A percentile compares a stretch with the other conserved stretches of the same genome.
Conservation (phyloP, 2,797 vertebrate genomes). For the Eulemur coronatus region DNA sequence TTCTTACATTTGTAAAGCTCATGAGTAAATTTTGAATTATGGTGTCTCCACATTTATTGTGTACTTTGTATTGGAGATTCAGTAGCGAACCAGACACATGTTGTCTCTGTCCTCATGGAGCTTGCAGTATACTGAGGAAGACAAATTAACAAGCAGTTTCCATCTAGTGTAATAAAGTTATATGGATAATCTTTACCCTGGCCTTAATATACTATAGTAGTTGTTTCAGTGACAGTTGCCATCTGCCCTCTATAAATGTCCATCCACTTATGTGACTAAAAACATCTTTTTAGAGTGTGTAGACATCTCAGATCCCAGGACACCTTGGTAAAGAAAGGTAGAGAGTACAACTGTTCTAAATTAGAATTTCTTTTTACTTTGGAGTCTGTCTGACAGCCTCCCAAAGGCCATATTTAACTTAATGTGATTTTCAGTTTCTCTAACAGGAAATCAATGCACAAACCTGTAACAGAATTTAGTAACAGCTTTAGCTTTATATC, state of each 20-base stretch:
- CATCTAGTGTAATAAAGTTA: no score
- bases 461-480: background rate
- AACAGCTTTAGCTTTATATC: background rate
- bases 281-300: background rate
- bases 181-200: background rate
- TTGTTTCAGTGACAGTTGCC: background rate
- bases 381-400: background rate
- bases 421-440: background rate
- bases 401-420: background rate
- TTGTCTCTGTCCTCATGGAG: background rate
- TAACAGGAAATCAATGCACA: background rate
- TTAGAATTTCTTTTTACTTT: background rate
- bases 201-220: background rate
- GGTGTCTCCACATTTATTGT: background rate
- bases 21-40: background rate
- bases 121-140: background rate
- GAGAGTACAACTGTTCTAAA: background rate
- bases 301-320: background rate
- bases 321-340: background rate
- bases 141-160: background rate
- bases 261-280: background rate
- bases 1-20: background rate
- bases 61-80: background rate
- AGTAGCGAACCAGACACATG: background rate
- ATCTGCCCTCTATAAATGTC: background rate